Evolutionary conservation across 2,888 invertebrate species (phyloP), one percentile per base, ranked within the genome.

Genomic region (Dichetophora obliterata): DNA sequence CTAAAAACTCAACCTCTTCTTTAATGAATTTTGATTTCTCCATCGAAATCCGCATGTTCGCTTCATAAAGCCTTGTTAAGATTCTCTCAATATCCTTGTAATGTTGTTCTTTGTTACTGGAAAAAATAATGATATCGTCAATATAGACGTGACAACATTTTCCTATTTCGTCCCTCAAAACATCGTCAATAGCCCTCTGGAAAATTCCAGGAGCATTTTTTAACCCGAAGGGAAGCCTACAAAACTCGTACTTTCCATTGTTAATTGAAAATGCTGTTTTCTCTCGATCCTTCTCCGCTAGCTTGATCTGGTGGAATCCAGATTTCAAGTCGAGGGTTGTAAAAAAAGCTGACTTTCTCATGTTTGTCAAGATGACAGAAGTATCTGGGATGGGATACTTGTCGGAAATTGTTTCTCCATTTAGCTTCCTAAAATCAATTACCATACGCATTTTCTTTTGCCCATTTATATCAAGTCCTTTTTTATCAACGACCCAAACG

Each of bases 361-460:
- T 27, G 22, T 69, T 75, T 34, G 69, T 31, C 31, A 31, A 31
- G 31, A 31, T 31, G 31, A 31, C 31, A 31, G 31, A 31, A 31
- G 31, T 31, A 31, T 31, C 31, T 31, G 31, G 31, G 31, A 31
- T 31, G 31, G 31, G 31, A 31, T 31, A 31, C 31, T 31, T 31
- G 31, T 31, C 31, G 31, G 31, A 31, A 31, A 31, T 31, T 31
- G 31, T 31, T 31, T 31, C 3, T 24, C 76, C 74, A 43, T 75
- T 77, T 11, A 77, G n/a, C 68, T 79, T 79, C 61, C 68, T 75
- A 43, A 76, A 79, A 65, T 78, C 77, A 48, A 76, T 76, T 22
- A 75, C 77, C 76, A 77, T 70, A 37, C 77, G 74, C 43, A 68
- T 48, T 74, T 50, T 48, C 75, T 31, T 24, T 75, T 16, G n/a